Base-by-base conservation (phyloP, 2,797 vertebrate genomes). In the Myotis planiceps region DNA sequence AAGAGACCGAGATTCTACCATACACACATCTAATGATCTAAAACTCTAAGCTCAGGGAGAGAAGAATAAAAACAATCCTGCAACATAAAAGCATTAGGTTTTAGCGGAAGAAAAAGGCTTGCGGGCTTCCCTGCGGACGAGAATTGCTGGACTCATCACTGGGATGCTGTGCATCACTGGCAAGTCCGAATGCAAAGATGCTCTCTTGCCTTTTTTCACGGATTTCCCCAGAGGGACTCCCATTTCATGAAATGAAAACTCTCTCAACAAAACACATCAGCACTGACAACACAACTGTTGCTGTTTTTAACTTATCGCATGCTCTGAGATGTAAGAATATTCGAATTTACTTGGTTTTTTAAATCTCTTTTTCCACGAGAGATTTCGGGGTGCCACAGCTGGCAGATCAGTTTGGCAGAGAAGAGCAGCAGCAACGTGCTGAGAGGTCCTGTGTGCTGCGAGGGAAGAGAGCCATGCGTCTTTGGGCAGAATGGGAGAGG, bases 281-380 rank as follows among this genome's bases (percentile, higher is more conserved):
- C 29, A 65, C 16, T 45, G 39, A 82, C 86, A 92, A 3, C 3
- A 1, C 1, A 0, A 0, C 1, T 0, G 27, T 4, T 58, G n/a
- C n/a, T n/a, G 42, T 13, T 27, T 49, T 27, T 58, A 27, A 27
- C 29, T 45, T 39, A 23, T 90, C 18, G 60, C 78, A 3, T 5
- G 6, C 32, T 47, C 7, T 0, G 0, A 14, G 0, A 0, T 2
- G 34, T 1, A 51, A 18, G 29, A 45, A 81, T 0, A 42, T 0
- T 89, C 10, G 0, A 82, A 49, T 3, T 34, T 78, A 65, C 42
- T 7, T 32, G 34, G 0, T 55, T 60, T 72, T n/a, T 39, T 21
- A 8, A 39, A 86, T 45, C 49, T 19, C 25, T 37, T 80, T 13
- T 65, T 45, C 12, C 55, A n/a, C 16, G 25, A 49, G 8, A 60